Base-by-base conservation (phyloP, 53 echinoderm and acorn worm species). In the Arbacia lixula region DNA sequence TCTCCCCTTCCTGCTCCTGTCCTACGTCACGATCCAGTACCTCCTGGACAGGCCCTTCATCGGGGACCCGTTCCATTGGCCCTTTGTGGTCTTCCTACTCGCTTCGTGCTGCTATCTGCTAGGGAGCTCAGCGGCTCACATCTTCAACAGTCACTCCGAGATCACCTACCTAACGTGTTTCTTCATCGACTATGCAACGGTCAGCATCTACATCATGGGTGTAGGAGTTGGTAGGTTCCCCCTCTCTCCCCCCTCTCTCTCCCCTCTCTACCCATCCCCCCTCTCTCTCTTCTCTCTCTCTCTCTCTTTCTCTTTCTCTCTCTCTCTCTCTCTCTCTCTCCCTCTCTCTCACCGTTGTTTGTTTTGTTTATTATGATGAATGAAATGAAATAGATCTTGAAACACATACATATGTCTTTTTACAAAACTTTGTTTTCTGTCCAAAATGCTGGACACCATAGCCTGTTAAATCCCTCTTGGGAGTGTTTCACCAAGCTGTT, bases 71-170 rank as follows among this genome's bases (percentile, higher is more conserved):
- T 96, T 87, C 88, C 89, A 91, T 22, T 93, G 90, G 88, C 91
- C 96, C 21, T 68, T 96, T 64, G 72, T 87, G 33, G 90, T 82
- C 22, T 91, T 89, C 29, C 60, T 87, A 8, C 63, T 90, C 8
- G 89, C 93, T 0, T 74, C 77, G 12, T 93, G 96, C 84, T 53
- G 77, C 71, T 94, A 93, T 61, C 42, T 86, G 76, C 41, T 90
- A 0, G 76, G 75, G 12, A 94, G 93, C 72, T 80, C 91, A 34
- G 46, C 68, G 14, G 96, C 96, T 2, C 96, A 93, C 62, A 91
- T 96, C 78, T 94, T 96, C 87, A 83, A 76, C 51, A 91, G 92
- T 72, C 78, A 93, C 60, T 96, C 96, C 3, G 96, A 93, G 46
- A 51, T 89, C 12, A 68, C 37, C 9, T 92, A 91, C 17, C 91